These are phyloP conservation scores for Rhabdornis inornatus DNA, from an alignment of 2,113 vertebrate species.

Conservation along the genomic window DNA sequence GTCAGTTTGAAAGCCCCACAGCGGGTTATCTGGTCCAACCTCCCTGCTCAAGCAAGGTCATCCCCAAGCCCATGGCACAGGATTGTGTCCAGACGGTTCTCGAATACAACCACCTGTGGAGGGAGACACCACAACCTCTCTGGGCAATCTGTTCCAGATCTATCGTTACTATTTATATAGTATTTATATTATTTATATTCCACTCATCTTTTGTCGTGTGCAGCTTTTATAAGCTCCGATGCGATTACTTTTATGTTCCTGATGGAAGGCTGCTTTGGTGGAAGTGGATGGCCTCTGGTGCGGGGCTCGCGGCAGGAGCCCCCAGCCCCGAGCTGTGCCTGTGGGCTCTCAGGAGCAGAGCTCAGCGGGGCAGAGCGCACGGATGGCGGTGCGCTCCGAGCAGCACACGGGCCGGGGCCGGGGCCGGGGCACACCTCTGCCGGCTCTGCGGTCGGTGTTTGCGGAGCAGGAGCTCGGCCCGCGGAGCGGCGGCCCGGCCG, in stretches of 20 bases:
- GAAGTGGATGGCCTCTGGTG: background rate
- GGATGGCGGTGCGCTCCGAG: background rate
- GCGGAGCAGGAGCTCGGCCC: rapidly evolving
- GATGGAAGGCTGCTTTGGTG: background rate
- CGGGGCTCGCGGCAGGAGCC: background rate
- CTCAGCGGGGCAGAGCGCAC: background rate
- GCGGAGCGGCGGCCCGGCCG: background rate
- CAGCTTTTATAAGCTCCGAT: background rate
- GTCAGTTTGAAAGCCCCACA: background rate
- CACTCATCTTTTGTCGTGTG: background rate
- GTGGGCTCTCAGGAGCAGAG: background rate
- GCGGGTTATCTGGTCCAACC: background rate
- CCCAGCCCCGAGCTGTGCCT: background rate
- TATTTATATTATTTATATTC: background rate
- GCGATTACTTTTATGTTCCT: too few species aligned
- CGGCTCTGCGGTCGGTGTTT: rapidly evolving
- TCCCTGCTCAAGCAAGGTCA: background rate
- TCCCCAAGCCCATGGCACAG: background rate
- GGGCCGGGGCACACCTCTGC: too few species aligned
- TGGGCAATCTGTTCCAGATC: background rate
- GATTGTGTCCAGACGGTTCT: background rate
- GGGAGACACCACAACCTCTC: background rate
- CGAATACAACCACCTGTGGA: background rate
- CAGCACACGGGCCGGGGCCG: background rate
- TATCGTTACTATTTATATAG: too few species aligned